phyloP scores from a whole-genome alignment of 2,888 invertebrate species.

The Drosophila macrospina region DNA sequence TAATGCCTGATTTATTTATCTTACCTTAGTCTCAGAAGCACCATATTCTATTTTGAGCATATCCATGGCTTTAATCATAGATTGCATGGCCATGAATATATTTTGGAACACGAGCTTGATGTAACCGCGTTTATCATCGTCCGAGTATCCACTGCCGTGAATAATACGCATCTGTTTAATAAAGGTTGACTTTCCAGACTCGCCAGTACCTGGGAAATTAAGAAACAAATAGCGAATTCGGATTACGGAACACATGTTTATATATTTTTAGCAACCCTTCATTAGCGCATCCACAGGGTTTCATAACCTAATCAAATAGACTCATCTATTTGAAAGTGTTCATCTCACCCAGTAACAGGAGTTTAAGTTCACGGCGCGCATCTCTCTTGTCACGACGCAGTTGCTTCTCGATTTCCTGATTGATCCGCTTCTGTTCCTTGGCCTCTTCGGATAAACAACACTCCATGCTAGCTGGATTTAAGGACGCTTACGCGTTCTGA shows the following conservation, averaged over 20 bases:
- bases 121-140: slow-evolving; percentile 99
- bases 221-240: neutral
- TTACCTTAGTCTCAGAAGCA: slow-evolving; percentile 94
- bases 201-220: slow-evolving; percentile 89
- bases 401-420: slow-evolving; percentile 99
- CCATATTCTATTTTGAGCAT: slow-evolving; percentile 98
- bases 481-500: slow-evolving; percentile 74
- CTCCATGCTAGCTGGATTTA: slow-evolving; percentile 91
- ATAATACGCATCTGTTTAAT: slow-evolving; percentile 99
- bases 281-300: neutral
- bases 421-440: slow-evolving; percentile 99
- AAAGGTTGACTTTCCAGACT: slow-evolving; percentile 99
- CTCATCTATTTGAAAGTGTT: neutral
- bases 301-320: neutral
- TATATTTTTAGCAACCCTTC: neutral
- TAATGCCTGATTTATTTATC: neutral
- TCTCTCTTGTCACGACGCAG: slow-evolving; percentile 99
- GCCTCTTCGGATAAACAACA: slow-evolving; percentile 99
- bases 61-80: slow-evolving; percentile 99
- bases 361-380: slow-evolving; percentile 97
- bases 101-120: slow-evolving; percentile 99
- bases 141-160: slow-evolving; percentile 99
- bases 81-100: slow-evolving; percentile 99
- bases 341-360: slow-evolving; percentile 96
- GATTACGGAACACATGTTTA: neutral